Base-by-base conservation (phyloP, 2,888 invertebrate genomes). In the Folsomia candida region DNA sequence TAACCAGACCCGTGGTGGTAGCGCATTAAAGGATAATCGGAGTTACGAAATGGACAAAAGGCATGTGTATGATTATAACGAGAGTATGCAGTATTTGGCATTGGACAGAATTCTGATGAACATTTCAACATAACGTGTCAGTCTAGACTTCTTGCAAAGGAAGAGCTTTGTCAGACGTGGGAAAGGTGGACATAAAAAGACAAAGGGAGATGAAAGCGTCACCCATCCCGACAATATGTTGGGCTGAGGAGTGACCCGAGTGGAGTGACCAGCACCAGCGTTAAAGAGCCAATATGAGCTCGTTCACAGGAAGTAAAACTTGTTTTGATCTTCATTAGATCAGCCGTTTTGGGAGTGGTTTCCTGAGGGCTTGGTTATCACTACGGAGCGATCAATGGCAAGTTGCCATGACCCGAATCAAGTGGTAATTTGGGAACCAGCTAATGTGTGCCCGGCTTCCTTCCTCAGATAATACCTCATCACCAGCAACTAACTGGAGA, bases 351-450 rank as follows among this genome's bases (percentile, higher is more conserved):
- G 26, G 37, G 37, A 9, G 37, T 37, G 37, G 37, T 37, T 37
- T 4, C 6, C 37, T 37, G 37, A 14, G 4, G 4, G 37, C 6
- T 37, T 37, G 37, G 37, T 27, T 60, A 68, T 68, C 37, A 26
- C 26, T 26, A 26, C 25, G 25, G 37, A 25, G 59, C 58, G 67
- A 77, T 77, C 77, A 78, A 76, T 79, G 79, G 79, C 78, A 79
- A 74, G 69, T 75, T 79, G 78, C 79, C 76, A 74, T 76, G 78
- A 74, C 79, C 77, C 71, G 79, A 79, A 79, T 79, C 79, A 78
- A 78, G 77, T 75, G 76, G 77, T 76, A 79, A 79, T 79, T 79
- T 79, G 73, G 70, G 70, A 71, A 75, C 72, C 74, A 74, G 73
- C 71, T 76, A 70, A 54, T 63, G 63, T 67, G 57, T 67, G 60